Conservation (phyloP, 2,888 invertebrate genomes). For the Harmothoe impar region DNA sequence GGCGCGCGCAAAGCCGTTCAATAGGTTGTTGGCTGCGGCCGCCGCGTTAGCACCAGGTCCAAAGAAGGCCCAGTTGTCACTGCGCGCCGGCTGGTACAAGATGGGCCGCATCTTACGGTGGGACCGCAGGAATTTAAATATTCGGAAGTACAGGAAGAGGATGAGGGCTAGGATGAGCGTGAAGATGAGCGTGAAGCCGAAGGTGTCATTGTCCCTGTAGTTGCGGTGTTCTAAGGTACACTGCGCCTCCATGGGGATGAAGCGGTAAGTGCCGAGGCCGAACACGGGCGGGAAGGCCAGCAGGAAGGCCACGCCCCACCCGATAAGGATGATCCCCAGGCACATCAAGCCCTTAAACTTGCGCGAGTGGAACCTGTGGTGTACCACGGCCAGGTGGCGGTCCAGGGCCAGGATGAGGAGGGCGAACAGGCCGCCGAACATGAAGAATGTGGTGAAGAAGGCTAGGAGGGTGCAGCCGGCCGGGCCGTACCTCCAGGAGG, state of each 20-base stretch:
- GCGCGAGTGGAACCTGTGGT: constrained; percentile 72
- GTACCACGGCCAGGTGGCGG: constrained; percentile 72
- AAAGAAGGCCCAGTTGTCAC: constrained; percentile 80
- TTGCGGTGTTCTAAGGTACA: constrained; percentile 78
- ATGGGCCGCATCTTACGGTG: constrained; percentile 79
- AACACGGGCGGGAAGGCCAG: constrained; percentile 80
- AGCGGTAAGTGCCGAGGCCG: constrained; percentile 77
- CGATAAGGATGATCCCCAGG: constrained; percentile 74
- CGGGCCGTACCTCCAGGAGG: constrained; percentile 77
- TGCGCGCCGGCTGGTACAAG: constrained; percentile 76
- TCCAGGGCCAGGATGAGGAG: constrained; percentile 77
- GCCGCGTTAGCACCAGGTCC: constrained; percentile 79
- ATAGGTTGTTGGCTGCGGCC: constrained; percentile 75
- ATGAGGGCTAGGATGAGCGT: constrained; percentile 73
- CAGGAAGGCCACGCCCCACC: constrained; percentile 77
- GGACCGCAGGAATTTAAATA: constrained; percentile 77
- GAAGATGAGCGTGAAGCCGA: constrained; percentile 78
- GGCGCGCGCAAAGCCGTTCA: constrained; percentile 76
- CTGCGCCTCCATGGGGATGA: constrained; percentile 77
- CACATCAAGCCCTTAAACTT: constrained; percentile 75
- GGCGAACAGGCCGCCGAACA: constrained; percentile 76
- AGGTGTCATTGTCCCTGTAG: constrained; percentile 78
- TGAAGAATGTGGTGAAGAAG: constrained; percentile 79
- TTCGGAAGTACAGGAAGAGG: constrained; percentile 75
- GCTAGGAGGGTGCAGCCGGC: constrained; percentile 78